Percentiles rank a stretch among this genome's conserved stretches.
Conservation (phyloP, 2,888 invertebrate genomes). For the Apeira syringaria region DNA sequence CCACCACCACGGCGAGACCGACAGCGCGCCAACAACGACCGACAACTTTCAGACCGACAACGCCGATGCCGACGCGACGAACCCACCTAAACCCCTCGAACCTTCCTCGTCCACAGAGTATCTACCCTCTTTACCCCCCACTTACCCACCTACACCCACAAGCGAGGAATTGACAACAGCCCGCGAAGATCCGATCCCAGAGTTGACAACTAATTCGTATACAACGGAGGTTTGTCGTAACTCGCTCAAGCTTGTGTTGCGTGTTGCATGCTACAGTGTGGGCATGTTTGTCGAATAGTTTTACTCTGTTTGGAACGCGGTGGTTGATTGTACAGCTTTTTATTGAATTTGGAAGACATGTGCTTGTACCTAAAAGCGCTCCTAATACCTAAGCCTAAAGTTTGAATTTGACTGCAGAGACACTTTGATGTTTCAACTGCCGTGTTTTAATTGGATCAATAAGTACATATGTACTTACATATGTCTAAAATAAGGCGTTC, state of each 20-base stretch:
- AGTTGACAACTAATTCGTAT: slow-evolving; percentile 72
- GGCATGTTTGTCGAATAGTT: slow-evolving; percentile 34
- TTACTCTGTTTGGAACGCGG: slow-evolving; percentile 22
- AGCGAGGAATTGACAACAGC: slow-evolving; percentile 52
- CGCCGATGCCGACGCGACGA: slow-evolving; percentile 49
- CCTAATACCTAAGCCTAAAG: too few relatives aligned
- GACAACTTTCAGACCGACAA: slow-evolving; percentile 76
- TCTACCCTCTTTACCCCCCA: slow-evolving; percentile 38
- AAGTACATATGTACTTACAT: background rate
- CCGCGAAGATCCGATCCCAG: slow-evolving; percentile 58
- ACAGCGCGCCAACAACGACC: slow-evolving; percentile 64
- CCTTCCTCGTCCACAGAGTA: slow-evolving; percentile 22
- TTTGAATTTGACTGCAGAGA: too few relatives aligned
- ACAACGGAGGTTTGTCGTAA: slow-evolving; percentile 79
- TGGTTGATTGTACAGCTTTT: slow-evolving; percentile 3
- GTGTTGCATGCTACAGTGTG: slow-evolving; percentile 36
- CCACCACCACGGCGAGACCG: slow-evolving; percentile 73
- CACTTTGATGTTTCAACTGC: slow-evolving; percentile 4
- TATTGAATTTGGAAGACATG: too few relatives aligned
- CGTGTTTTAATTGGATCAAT: slow-evolving; percentile 2
- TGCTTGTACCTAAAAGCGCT: too few relatives aligned
- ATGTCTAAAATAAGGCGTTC: background rate
- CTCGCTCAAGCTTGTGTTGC: slow-evolving; percentile 55
- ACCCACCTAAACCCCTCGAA: slow-evolving; percentile 27
- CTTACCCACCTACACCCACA: slow-evolving; percentile 38